A percentile compares a stretch with the other conserved stretches of the same genome.
Conservation (phyloP, 2,888 invertebrate genomes). For the Hyposoter dolosus region DNA sequence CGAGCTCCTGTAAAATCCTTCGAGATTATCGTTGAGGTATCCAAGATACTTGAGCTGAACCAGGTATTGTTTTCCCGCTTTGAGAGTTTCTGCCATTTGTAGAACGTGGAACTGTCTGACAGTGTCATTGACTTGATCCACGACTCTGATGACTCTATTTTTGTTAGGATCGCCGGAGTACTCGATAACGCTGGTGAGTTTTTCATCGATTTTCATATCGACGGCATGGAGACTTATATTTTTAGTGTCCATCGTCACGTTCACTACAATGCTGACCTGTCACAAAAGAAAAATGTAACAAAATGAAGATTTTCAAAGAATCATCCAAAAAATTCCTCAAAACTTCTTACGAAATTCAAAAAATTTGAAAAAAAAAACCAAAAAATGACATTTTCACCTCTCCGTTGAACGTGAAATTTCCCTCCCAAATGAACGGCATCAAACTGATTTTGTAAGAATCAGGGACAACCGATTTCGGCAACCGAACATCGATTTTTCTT, state of each 20-base stretch:
- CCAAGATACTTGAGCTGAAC: slow-evolving; percentile 90
- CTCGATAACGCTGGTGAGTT: slow-evolving; percentile 86
- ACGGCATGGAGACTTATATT: slow-evolving; percentile 92
- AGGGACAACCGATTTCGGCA: slow-evolving; percentile 90
- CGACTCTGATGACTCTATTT: slow-evolving; percentile 75
- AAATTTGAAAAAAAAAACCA: background rate
- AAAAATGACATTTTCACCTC: slow-evolving; percentile 78
- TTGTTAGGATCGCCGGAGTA: slow-evolving; percentile 74
- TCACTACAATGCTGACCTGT: slow-evolving; percentile 87
- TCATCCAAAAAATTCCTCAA: background rate
- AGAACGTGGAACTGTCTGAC: slow-evolving; percentile 90
- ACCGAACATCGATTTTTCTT: slow-evolving; percentile 87
- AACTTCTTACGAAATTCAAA: no score
- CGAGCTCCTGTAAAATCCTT: slow-evolving; percentile 94
- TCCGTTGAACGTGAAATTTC: slow-evolving; percentile 93
- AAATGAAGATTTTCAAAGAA: background rate
- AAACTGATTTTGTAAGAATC: slow-evolving; percentile 90
- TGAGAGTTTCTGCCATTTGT: slow-evolving; percentile 87
- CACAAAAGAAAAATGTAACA: background rate
- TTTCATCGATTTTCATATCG: slow-evolving; percentile 88
- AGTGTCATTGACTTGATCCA: slow-evolving; percentile 86
- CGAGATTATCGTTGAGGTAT: slow-evolving; percentile 90
- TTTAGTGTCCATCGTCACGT: slow-evolving; percentile 87
- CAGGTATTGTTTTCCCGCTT: slow-evolving; percentile 88
- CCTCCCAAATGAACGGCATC: slow-evolving; percentile 90